Evolutionary conservation across 2,888 invertebrate genomes (phyloP).

Genomic region (Lepeophtheirus nordmannii): DNA sequence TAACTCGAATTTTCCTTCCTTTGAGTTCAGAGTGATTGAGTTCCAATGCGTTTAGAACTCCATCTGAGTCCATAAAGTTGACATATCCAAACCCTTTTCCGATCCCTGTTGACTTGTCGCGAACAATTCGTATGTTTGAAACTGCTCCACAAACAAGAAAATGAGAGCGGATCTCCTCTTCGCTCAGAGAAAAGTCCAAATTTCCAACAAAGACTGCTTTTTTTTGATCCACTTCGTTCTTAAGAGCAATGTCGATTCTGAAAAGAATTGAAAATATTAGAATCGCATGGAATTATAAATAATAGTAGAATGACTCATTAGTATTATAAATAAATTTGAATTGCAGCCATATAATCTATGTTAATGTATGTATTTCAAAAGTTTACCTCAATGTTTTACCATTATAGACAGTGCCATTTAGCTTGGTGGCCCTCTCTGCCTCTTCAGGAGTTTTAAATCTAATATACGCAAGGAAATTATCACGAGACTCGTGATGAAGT

Average conservation of each 20-base stretch:
- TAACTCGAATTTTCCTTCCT: slow-evolving; percentile 17
- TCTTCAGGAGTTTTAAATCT: neutral
- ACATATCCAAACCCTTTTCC: slow-evolving; percentile 25
- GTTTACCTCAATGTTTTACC: neutral
- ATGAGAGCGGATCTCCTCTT: slow-evolving; percentile 19
- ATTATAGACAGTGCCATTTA: slow-evolving; percentile 1
- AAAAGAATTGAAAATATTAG: neutral
- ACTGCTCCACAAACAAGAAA: slow-evolving; percentile 20
- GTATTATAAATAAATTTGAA: too few relatives aligned
- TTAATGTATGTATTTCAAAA: too few relatives aligned
- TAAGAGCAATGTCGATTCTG: slow-evolving; percentile 12
- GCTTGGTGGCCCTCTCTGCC: neutral
- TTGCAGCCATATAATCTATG: too few relatives aligned
- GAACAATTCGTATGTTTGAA: slow-evolving; percentile 21
- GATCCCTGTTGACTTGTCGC: slow-evolving; percentile 20
- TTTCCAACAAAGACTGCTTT: slow-evolving; percentile 25
- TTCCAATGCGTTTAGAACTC: slow-evolving; percentile 17
- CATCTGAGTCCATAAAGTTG: slow-evolving; percentile 17
- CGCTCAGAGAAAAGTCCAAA: slow-evolving; percentile 15
- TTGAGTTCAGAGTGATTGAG: slow-evolving; percentile 12
- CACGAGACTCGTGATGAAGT: neutral
- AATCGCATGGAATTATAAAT: too few relatives aligned
- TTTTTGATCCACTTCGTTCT: slow-evolving; percentile 2
- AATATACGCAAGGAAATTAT: slow-evolving; percentile 9
- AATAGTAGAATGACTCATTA: too few relatives aligned